Evolutionary conservation across 2,888 invertebrate species (phyloP), one percentile per base, ranked within the genome.

Genomic region (Diarsia mendica): DNA sequence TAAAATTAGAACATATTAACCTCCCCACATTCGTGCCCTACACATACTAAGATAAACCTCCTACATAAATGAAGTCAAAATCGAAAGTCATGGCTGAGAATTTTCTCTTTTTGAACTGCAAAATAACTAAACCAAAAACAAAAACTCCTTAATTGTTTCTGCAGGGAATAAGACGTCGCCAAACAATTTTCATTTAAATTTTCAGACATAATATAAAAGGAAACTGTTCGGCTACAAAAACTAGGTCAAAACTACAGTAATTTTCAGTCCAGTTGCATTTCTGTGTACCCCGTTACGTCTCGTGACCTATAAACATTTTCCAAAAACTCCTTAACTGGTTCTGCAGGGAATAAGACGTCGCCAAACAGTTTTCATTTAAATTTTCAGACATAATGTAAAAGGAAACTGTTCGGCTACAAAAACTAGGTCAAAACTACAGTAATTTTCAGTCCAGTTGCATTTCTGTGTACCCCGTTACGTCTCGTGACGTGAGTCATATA

Each of bases 401-500:
- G 39, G 39, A 39, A 39, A 39, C 8, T 39, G 39, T 39, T 39
- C 0, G 8, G 8, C 39, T 39, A 48, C n/a, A 33, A 48, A 58
- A 72, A 58, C 48, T 48, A 64, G 73, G 51, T 55, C 49, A 79
- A 28, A 71, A 60, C 11, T 44, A 61, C 44, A 55, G 28, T 60
- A 48, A 28, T 72, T 58, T 72, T 61, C 55, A 72, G 61, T 58
- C 20, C 23, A 75, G 49, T 20, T 49, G 67, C 69, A 79, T 2
- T 53, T 46, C 49, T 51, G 23, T 2, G 0, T 51, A 58, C 53
- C 39, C 67, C 60, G 74, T 79, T 79, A 67, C 11, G 13, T n/a
- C 20, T 71, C 53, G 58, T 84, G 84, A 71, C 53, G 53, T 84
- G 84, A 71, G 49, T 82, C 73, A 83, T 79, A 13, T 53, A 71